Evolutionary conservation across 2,113 vertebrate species (phyloP), one percentile per base, ranked within the genome.

Genomic region (Anguilla rostrata): DNA sequence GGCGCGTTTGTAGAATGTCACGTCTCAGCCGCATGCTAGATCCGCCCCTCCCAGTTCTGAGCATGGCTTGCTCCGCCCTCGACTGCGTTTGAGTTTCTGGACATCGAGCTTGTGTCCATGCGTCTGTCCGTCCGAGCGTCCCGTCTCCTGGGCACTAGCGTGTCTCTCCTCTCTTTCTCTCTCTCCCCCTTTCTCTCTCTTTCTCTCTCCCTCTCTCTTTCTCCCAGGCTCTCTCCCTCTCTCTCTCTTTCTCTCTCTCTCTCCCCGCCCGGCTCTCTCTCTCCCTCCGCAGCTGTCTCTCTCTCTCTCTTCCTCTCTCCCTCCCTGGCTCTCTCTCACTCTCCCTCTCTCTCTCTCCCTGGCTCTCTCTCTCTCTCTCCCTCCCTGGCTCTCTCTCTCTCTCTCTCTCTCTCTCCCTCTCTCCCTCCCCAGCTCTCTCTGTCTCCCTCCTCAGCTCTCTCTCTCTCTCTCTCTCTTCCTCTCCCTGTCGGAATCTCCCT

Each of bases 401-500:
- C 78, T 84, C 66, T 86, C 66, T 83, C 63, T 39, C 63, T 87
- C 82, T 78, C 57, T 66, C 84, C 60, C 41, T 12, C 43, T 39
- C 79, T 57, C 57, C n/a, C 39, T 39, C 75, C 57, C 49, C 7
- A n/a, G 12, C 0, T 56, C 78, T 60, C 49, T n/a, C 39, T 57
- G 16, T 82, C 39, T 81, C 49, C 14, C 66, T 78, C 57, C n/a
- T 34, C 41, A 29, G n/a, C 49, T 29, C 39, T 87, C 81, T 22
- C 43, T 8, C 71, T 60, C 75, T 60, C 18, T 63, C 79, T 71
- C 46, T 34, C 80, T 66, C 53, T 57, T 20, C 39, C 88, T 26
- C 34, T 88, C 29, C 89, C 81, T 88, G 7, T 39, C 39, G 75
- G 94, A 95, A 96, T 96, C 93, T 96, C 95, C 96, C 94, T 98